Conservation (phyloP, 2,113 vertebrate species). For the Ammodytes marinus region DNA sequence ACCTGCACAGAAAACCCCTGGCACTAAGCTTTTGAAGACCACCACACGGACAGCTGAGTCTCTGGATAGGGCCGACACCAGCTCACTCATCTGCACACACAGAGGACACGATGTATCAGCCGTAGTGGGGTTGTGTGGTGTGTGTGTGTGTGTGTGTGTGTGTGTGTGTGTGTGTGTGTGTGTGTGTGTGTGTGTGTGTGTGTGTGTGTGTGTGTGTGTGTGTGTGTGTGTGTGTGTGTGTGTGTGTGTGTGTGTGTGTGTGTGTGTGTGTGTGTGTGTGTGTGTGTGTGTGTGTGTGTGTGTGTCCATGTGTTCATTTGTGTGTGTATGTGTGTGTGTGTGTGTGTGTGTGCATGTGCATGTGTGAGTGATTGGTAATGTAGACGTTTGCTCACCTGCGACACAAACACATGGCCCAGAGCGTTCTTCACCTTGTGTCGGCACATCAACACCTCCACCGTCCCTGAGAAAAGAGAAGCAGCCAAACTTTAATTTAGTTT, state of each 20-base stretch:
- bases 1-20: constrained; percentile 97
- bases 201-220: neutral
- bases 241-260: neutral
- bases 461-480: constrained; percentile 68
- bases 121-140: neutral
- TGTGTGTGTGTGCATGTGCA: neutral
- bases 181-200: neutral
- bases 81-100: constrained; percentile 85
- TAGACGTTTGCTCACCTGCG: constrained; percentile 85
- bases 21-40: constrained; percentile 91
- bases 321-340: too few species aligned
- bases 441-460: constrained; percentile 92
- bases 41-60: constrained; percentile 88
- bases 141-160: constrained; percentile 10
- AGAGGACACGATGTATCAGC: constrained; percentile 3
- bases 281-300: constrained; percentile 10
- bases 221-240: constrained; percentile 4
- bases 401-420: constrained; percentile 91
- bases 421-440: constrained; percentile 90
- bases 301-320: too few species aligned
- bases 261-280: neutral
- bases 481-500: neutral
- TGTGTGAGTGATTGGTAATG: neutral
- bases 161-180: neutral
- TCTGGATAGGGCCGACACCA: constrained; percentile 84